A percentile compares a stretch with the other conserved stretches of the same genome.
phyloP scores from a whole-genome alignment of 2,797 vertebrate genomes.

The Gephyroberyx darwinii region DNA sequence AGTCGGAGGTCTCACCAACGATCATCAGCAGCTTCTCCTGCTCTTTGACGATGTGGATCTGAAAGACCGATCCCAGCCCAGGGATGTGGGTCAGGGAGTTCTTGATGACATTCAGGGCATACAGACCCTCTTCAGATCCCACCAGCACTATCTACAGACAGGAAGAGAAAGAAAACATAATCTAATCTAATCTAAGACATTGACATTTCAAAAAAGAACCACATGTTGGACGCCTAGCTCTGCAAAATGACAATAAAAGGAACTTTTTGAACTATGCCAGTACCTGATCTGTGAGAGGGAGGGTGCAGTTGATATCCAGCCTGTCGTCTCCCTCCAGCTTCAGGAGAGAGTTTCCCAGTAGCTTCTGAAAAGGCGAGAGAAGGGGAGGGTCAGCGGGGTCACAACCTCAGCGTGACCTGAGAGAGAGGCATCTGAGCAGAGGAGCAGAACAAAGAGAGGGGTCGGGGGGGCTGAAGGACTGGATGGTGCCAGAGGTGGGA shows the following conservation, averaged over 20 bases:
- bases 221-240: neutral
- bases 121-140: slow-evolving; percentile 97
- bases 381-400: slow-evolving; percentile 36
- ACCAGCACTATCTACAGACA: slow-evolving; percentile 92
- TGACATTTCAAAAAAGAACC: slow-evolving; percentile 22
- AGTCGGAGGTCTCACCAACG: slow-evolving; percentile 85
- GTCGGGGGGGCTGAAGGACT: slow-evolving; percentile 9
- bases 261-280: no score
- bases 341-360: slow-evolving; percentile 95
- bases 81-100: slow-evolving; percentile 97
- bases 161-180: slow-evolving; percentile 8
- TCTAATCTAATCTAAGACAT: slow-evolving; percentile 8
- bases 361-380: slow-evolving; percentile 84
- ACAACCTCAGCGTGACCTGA: neutral
- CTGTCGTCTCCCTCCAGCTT: slow-evolving; percentile 98
- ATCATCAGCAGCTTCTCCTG: slow-evolving; percentile 98
- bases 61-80: slow-evolving; percentile 95
- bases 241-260: neutral
- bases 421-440: slow-evolving; percentile 21
- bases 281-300: slow-evolving; percentile 98
- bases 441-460: slow-evolving; percentile 24
- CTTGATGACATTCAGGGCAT: slow-evolving; percentile 97
- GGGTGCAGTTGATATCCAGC: slow-evolving; percentile 97
- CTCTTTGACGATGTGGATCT: slow-evolving; percentile 97
- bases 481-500: slow-evolving; percentile 53